Evolutionary conservation across 2,113 vertebrate genomes (phyloP), one percentile per base, ranked within the genome.

Genomic region (Lethenteron reissneri): DNA sequence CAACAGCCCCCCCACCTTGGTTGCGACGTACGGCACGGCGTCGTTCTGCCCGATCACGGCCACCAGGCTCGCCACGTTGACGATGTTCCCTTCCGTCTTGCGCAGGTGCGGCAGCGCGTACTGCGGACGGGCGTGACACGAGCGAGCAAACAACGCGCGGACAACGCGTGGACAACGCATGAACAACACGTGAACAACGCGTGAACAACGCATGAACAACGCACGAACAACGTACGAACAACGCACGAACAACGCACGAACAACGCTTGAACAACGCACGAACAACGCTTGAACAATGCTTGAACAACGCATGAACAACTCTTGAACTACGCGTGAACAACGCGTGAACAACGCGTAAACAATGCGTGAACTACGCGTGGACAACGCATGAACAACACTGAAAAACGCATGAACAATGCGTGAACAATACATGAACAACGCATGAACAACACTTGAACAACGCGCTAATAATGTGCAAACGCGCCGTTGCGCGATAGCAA

Each of bases 21-120:
- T 87, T 72, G 85, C 84, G 2, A 86, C 84, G 5, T 89, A 88
- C 0, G 84, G 79, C 1, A 79, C 80, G 0, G 84, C 83, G 8
- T 82, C 74, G 58, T 76, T 79, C 77, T 89, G 85, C 2, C 86
- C 87, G 1, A 85, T 81, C 2, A 76, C 73, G 2, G 74, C 81
- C 0, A 84, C 83, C 15, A 88, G 76, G 69, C 88, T 89, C 77
- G 85, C 80, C 2, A 89, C 60, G 56, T 88, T 89, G 57, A 89
- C 83, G 75, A 88, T 76, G 73, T 84, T 89, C 11, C 87, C 87
- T 56, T 56, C 78, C 2, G 74, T 79, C 76, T 81, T 76, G 2
- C 84, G 73, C 10, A 88, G 77, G 74, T 82, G 72, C 0, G 84
- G 86, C 57, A 89, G 75, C 3, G 80, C 82, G 3, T 79, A 79